Percentiles rank a stretch among this genome's conserved stretches.
phyloP scores from a whole-genome alignment of 2,888 invertebrate species.

The Calliopum simillimum region DNA sequence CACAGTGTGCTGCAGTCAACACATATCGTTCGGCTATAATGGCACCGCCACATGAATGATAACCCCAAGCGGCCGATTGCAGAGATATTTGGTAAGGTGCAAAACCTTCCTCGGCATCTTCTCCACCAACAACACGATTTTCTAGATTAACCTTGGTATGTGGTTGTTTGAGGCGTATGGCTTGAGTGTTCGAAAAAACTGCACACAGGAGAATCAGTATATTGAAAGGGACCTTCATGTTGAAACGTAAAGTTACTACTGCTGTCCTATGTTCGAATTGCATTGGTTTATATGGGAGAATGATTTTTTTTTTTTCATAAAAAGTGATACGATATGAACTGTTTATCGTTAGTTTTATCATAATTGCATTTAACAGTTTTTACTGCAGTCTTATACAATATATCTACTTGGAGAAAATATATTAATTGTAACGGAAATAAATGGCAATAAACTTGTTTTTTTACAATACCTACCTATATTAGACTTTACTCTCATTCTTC shows the following conservation, averaged over 20 bases:
- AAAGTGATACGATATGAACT: too few species aligned
- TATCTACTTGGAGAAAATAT: too few species aligned
- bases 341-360: too few species aligned
- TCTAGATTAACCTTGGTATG: background rate
- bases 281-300: too few species aligned
- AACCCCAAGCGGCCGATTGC: slow-evolving; percentile 48
- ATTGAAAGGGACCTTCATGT: slow-evolving; percentile 20
- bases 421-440: too few species aligned
- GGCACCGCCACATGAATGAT: slow-evolving; percentile 60
- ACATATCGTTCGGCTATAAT: slow-evolving; percentile 52
- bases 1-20: slow-evolving; percentile 61
- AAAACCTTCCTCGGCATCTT: slow-evolving; percentile 47
- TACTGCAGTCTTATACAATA: too few species aligned
- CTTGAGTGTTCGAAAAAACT: background rate
- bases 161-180: slow-evolving; percentile 22
- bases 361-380: too few species aligned
- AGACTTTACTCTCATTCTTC: too few species aligned
- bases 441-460: too few species aligned
- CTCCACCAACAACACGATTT: slow-evolving; percentile 51
- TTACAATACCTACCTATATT: too few species aligned
- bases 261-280: background rate
- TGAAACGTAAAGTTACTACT: background rate
- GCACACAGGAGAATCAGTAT: background rate
- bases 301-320: too few species aligned
- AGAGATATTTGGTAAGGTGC: slow-evolving; percentile 64